Base-by-base conservation (phyloP, 2,888 invertebrate genomes). In the Brassicogethes aeneus region DNA sequence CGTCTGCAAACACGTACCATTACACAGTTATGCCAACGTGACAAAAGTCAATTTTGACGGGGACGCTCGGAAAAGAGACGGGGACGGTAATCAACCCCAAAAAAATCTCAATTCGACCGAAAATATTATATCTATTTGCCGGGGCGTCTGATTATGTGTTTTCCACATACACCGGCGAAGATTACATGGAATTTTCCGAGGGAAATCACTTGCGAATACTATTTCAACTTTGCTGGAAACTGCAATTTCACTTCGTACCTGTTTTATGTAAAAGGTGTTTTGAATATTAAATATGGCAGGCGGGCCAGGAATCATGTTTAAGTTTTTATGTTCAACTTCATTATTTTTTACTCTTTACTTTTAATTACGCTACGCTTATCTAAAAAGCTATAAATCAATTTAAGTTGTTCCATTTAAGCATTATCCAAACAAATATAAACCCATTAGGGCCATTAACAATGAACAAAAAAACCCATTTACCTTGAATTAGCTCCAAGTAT, bases 41-140 rank as follows among this genome's bases (percentile, higher is more conserved):
- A 62, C 61, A 59, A 59, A 61, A 61, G 56, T 59, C 62, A 63
- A 62, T 64, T 62, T 62, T 52, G 59, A 55, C 54, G 30, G 45
- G 38, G 41, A 16, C 37, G 50, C 23, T 7, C 10, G 10, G 5
- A 23, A 23, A 7, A 10, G 23, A 23, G 23, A 23, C 10, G 23
- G 23, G 23, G 10, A 23, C 23, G 23, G 45, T 45, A 48, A 48
- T 48, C 48, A 45, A 43, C 5, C n/a, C 41, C 37, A 41, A 45
- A 43, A 43, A 46, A 48, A 45, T 41, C 45, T 10, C 23, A 23
- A 7, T 10, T 10, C 41, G 37, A 36, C 38, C 37, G 41, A 42
- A 46, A 43, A 43, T 23, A 23, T 23, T 10, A 23, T 23, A 23
- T 23, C 23, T 23, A 5, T n/a, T 23, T 7, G 23, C 10, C 23